Base-by-base conservation (phyloP, 2,888 invertebrate species). In the Euproctis similis region DNA sequence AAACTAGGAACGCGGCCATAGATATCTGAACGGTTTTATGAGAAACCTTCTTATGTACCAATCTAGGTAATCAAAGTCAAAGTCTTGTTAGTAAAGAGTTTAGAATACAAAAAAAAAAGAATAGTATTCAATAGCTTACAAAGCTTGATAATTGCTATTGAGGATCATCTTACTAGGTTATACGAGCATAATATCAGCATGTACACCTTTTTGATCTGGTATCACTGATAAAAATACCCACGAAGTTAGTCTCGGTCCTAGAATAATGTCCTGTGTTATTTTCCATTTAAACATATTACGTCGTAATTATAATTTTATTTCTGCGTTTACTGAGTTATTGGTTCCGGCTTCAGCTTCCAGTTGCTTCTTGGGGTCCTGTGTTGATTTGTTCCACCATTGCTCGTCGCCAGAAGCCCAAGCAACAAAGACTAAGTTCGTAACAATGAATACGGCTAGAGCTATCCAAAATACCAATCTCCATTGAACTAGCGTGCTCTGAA, bases 391-490 rank as follows among this genome's bases (percentile, higher is more conserved):
- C 92, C 93, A 95, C 56, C 88, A 87, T 49, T 95, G 93, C 16
- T 91, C 87, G 28, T 94, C 91, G 0, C 92, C 94, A 7, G 92
- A 92, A 0, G 91, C 93, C 77, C 88, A 92, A 5, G 91, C 55
- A 1, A 90, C 77, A 63, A 90, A 95, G 5, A 93, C 80, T 1
- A 90, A 37, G 61, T 92, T 92, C 0, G 93, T 91, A 1, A 88
- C 52, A n/a, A 88, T 66, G 56, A 94, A 91, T 1, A 94, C 88
- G 0, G 70, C 89, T 11, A 92, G 82, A 3, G 93, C 88, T 46
- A 94, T 90, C 92, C 94, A 93, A 69, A 95, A 94, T 0, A 94
- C 94, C 2, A 87, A 55, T 12, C 90, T 85, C 95, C 95, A 95
- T 75, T 93, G 89, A 1, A 73, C 64, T 12, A 91, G 53, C 1